These are phyloP conservation scores for Macrophya alboannulata DNA, from an alignment of 2,888 invertebrate genomes.

Conservation along the genomic window DNA sequence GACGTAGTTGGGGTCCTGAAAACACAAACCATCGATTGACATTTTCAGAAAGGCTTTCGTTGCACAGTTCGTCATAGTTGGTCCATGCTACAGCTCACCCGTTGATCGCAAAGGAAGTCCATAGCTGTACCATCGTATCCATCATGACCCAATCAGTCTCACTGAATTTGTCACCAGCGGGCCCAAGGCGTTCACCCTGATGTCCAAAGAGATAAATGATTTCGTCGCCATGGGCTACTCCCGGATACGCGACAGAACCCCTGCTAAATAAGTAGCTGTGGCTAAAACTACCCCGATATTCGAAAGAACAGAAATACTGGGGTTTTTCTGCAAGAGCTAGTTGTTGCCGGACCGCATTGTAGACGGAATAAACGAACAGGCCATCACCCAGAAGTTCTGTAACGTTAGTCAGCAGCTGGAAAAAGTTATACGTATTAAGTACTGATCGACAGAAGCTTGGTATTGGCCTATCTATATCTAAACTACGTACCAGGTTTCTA, in stretches of 20 bases:
- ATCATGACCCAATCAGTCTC: conserved; percentile 11
- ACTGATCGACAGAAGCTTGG: no score
- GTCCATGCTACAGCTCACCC: no score
- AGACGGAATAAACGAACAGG: background rate
- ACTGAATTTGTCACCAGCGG: background rate
- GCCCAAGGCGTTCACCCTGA: background rate
- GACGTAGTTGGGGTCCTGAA: background rate
- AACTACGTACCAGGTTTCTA: background rate
- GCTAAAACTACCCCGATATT: conserved; percentile 63
- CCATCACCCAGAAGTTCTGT: background rate
- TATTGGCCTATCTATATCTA: no score
- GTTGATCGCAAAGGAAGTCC: conserved; percentile 17
- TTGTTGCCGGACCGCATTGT: background rate
- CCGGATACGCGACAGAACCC: conserved; percentile 53
- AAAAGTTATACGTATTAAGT: no score
- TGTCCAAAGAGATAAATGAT: conserved; percentile 76
- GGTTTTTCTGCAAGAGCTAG: conserved; percentile 46
- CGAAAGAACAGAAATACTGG: conserved; percentile 61
- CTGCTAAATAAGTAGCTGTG: conserved; percentile 44
- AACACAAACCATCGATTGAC: background rate
- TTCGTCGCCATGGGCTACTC: conserved; percentile 81
- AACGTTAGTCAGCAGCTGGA: conserved; percentile 13
- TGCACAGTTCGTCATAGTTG: no score
- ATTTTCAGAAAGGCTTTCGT: no score
- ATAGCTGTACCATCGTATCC: conserved; percentile 16